These are phyloP conservation scores for Ormyrus nitidulus DNA, from an alignment of 2,888 invertebrate genomes.

Conservation along the genomic window DNA sequence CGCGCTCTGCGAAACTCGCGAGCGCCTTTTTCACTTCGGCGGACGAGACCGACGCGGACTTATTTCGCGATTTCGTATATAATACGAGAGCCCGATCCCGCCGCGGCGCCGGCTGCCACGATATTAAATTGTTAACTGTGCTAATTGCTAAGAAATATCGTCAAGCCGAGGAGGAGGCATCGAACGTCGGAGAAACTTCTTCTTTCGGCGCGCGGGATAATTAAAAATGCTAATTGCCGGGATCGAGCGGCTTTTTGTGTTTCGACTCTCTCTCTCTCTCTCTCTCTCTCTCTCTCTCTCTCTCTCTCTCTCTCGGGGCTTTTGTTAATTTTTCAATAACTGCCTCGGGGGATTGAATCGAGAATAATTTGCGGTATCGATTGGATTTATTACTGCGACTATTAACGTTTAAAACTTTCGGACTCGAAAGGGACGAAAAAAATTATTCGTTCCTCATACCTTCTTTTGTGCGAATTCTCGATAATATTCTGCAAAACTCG, in stretches of 20 bases:
- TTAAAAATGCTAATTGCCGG: conserved; percentile 38
- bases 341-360: not conserved
- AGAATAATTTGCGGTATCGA: conserved; percentile 17
- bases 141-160: conserved; percentile 11
- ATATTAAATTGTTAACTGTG: conserved; percentile 37
- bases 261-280: not conserved
- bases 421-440: too few species aligned
- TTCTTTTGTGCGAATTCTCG: too few species aligned
- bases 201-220: conserved; percentile 6
- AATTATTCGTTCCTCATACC: too few species aligned
- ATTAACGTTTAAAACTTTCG: too few species aligned
- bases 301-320: not conserved
- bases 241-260: not conserved
- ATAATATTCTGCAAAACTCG: too few species aligned
- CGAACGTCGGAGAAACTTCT: not conserved
- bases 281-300: not conserved
- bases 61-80: too few species aligned
- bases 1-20: not conserved
- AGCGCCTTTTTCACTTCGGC: not conserved
- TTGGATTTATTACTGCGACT: not conserved
- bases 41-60: too few species aligned
- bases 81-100: not conserved
- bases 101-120: not conserved
- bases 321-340: conserved; percentile 30
- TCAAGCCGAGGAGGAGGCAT: not conserved